These are phyloP conservation scores for Scyliorhinus canicula DNA, from an alignment of 2,797 vertebrate genomes.

Conservation along the genomic window DNA sequence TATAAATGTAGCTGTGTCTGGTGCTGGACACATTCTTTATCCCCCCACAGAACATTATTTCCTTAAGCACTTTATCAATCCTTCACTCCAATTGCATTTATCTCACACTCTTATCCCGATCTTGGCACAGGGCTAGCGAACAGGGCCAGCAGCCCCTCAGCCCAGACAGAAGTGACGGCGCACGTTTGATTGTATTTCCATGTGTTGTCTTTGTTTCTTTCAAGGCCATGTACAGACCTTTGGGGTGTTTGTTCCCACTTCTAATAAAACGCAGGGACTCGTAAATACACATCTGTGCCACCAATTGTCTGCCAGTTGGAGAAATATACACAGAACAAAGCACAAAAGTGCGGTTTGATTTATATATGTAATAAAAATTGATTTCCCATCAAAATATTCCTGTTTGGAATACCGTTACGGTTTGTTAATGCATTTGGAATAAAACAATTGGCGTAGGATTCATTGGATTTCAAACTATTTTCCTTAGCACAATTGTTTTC, in stretches of 20 bases:
- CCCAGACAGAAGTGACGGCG: neutral
- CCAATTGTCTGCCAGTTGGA: neutral
- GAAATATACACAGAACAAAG: neutral
- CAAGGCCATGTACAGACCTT: neutral
- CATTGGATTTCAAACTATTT: neutral
- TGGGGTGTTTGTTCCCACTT: neutral
- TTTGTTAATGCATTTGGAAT: neutral
- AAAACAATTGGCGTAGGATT: neutral
- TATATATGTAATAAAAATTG: neutral
- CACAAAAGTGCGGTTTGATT: neutral
- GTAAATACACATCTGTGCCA: slow-evolving; percentile 1
- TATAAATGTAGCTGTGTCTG: neutral
- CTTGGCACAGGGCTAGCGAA: neutral
- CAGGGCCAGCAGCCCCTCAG: neutral
- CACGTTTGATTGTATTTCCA: slow-evolving; percentile 13
- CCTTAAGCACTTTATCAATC: neutral
- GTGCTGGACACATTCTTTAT: neutral
- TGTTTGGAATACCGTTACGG: neutral
- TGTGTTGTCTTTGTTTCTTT: neutral
- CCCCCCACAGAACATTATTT: neutral
- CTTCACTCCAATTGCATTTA: neutral
- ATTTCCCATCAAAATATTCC: neutral
- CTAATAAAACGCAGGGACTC: neutral
- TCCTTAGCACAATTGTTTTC: neutral
- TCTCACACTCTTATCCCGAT: no score